Evolutionary conservation across 2,888 invertebrate genomes (phyloP).

Genomic region (Parnassius glacialis): DNA sequence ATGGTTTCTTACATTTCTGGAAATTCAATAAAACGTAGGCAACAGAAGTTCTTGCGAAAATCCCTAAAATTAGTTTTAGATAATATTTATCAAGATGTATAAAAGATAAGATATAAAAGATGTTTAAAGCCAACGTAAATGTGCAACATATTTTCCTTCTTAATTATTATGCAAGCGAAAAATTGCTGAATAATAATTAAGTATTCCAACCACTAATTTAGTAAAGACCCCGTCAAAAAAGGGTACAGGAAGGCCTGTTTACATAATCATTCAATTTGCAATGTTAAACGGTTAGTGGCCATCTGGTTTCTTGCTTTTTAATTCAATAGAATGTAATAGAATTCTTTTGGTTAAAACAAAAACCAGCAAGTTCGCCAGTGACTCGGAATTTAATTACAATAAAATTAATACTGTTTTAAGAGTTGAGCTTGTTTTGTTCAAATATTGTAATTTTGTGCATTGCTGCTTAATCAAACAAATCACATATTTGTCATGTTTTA

Average conservation of each 20-base stretch:
- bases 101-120: too few species aligned
- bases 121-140: too few species aligned
- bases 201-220: conserved; percentile 36
- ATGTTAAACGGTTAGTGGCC: conserved; percentile 65
- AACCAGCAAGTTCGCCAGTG: conserved; percentile 31
- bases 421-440: neutral
- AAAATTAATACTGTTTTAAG: conserved; percentile 33
- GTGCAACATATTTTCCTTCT: neutral
- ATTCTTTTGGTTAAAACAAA: conserved; percentile 28
- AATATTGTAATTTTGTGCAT: neutral
- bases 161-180: conserved; percentile 39
- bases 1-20: too few species aligned
- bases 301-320: conserved; percentile 49
- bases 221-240: conserved; percentile 60
- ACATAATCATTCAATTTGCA: conserved; percentile 77
- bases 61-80: too few species aligned
- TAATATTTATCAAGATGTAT: too few species aligned
- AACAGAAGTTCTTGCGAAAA: too few species aligned
- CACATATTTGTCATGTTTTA: neutral
- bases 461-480: neutral
- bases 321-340: conserved; percentile 38
- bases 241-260: conserved; percentile 62
- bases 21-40: too few species aligned
- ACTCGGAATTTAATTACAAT: conserved; percentile 40
- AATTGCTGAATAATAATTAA: conserved; percentile 46